A percentile compares a stretch with the other conserved stretches of the same genome.
Conservation (phyloP, 2,113 vertebrate species). For the Cichladusa arquata region DNA sequence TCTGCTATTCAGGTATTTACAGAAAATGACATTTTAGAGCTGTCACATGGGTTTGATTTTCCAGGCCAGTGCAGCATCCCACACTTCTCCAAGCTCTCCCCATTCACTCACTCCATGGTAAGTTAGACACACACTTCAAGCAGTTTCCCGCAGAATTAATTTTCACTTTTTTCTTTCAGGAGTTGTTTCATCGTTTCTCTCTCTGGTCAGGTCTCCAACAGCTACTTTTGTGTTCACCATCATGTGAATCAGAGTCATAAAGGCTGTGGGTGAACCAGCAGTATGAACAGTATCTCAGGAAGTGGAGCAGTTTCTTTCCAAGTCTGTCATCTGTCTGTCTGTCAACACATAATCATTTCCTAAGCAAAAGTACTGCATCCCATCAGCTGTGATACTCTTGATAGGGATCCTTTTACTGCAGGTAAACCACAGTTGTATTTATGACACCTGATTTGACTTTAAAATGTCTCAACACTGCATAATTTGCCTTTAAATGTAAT, state of each 20-base stretch:
- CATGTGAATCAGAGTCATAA: not conserved
- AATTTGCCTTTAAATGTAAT: not conserved
- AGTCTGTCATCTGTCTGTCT: not conserved
- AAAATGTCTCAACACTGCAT: not conserved
- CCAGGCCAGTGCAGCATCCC: not conserved
- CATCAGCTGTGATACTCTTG: not conserved
- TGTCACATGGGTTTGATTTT: not conserved
- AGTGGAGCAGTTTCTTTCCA: not conserved
- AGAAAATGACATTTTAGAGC: not conserved
- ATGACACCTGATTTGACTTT: too few relatives aligned
- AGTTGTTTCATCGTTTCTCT: not conserved
- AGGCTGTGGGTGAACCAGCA: not conserved
- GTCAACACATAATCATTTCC: not conserved
- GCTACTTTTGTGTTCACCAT: not conserved
- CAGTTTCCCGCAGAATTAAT: not conserved
- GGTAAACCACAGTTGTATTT: not conserved
- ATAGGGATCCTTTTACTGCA: not conserved
- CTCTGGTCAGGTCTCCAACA: not conserved
- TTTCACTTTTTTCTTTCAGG: not conserved
- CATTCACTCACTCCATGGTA: not conserved
- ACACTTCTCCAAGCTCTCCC: not conserved
- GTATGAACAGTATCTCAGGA: not conserved
- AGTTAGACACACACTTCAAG: rapidly evolving
- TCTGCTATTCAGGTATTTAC: not conserved
- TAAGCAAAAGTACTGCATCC: not conserved